Percentiles rank a stretch among this genome's conserved stretches.
Conservation (phyloP, 2,888 invertebrate species). For the Diaprepes abbreviatus region DNA sequence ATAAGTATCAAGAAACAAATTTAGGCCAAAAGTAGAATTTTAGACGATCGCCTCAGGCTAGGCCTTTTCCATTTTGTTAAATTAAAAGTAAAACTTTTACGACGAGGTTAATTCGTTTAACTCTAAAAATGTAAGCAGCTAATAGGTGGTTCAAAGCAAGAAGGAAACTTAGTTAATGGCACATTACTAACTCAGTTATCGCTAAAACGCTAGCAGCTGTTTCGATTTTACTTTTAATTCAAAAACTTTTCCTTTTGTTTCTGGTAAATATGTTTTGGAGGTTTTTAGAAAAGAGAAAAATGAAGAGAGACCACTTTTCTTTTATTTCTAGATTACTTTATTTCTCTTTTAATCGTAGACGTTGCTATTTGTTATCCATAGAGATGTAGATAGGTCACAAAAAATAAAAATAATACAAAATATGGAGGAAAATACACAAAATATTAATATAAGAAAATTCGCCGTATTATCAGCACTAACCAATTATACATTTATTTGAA, state of each 20-base stretch:
- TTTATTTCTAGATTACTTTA: background rate
- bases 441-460: no score
- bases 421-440: no score
- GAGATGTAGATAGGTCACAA: no score
- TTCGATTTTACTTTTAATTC: constrained; percentile 16
- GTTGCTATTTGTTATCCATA: no score
- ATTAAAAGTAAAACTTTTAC: constrained; percentile 12
- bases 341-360: no score
- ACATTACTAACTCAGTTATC: constrained; percentile 8
- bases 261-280: background rate
- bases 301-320: background rate
- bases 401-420: no score
- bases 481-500: no score
- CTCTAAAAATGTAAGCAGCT: constrained; percentile 13
- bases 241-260: constrained; percentile 1
- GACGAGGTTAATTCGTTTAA: background rate
- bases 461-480: no score
- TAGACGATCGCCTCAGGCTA: background rate
- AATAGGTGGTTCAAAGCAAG: constrained; percentile 2
- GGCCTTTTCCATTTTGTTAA: constrained; percentile 4
- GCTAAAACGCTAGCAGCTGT: constrained; percentile 1
- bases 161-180: constrained; percentile 8
- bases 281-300: background rate
- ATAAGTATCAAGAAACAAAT: background rate
- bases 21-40: background rate